A percentile compares a stretch with the other conserved stretches of the same genome.
phyloP scores from a whole-genome alignment of 1,140 invertebrate species.

The Trichomalopsis sarcophagae region DNA sequence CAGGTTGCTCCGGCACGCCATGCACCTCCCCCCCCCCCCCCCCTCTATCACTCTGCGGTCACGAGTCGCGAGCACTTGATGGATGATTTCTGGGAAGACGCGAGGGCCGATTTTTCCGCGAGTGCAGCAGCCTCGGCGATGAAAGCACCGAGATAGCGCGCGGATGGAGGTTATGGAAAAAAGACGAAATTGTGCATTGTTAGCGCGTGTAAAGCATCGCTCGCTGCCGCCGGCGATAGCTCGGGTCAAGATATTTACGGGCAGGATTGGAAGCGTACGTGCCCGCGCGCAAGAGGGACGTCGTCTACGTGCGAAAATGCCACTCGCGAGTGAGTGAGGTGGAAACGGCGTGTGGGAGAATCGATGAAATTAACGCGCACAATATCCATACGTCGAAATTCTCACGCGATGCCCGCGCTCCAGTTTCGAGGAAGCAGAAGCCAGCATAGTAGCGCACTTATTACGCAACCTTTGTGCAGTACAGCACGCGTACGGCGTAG shows the following conservation, averaged over 20 bases:
- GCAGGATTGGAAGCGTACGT: neutral
- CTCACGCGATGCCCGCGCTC: neutral
- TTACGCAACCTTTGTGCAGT: neutral
- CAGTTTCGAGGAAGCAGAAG: neutral
- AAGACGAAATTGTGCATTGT: neutral
- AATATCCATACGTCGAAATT: neutral
- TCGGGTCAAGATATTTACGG: neutral
- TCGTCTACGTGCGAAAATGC: neutral
- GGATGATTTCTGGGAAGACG: neutral
- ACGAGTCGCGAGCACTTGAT: constrained; percentile 17
- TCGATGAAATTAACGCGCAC: neutral
- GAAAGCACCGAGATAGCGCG: constrained; percentile 8
- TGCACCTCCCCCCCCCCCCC: neutral
- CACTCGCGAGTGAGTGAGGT: neutral
- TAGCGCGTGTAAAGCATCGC: neutral
- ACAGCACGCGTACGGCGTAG: too few relatives aligned
- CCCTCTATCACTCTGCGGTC: too few relatives aligned
- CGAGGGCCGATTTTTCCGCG: neutral
- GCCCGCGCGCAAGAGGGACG: too few relatives aligned
- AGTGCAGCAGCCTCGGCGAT: neutral
- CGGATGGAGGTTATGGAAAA: neutral
- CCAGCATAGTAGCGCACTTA: neutral
- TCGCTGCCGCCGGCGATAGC: neutral
- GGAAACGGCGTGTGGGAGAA: neutral
- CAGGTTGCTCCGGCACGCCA: neutral